Evolutionary conservation across 1,140 invertebrate genomes (phyloP), one percentile per base, ranked within the genome.

Genomic region (Sminthurides bifidus): DNA sequence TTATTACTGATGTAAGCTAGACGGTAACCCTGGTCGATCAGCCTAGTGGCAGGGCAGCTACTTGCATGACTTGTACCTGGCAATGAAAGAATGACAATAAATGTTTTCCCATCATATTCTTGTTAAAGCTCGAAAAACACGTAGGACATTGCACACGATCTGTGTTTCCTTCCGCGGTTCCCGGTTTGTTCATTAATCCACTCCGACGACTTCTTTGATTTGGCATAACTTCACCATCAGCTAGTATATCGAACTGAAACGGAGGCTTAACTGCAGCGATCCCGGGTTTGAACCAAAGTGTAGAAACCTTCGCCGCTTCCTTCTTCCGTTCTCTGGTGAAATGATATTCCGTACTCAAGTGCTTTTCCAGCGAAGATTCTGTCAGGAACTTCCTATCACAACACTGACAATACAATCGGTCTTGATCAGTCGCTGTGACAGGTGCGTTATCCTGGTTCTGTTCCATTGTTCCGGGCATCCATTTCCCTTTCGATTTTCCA

Each of bases 401-500:
- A 21, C 19, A n/a, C 15, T 54, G 31, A 48, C 57, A 59, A 14
- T 38, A 58, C 37, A 45, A 37, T 23, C n/a, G 19, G 10, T 26
- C n/a, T n/a, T n/a, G n/a, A n/a, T n/a, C n/a, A n/a, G n/a, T n/a
- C n/a, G n/a, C n/a, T n/a, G n/a, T n/a, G n/a, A n/a, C n/a, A n/a
- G n/a, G n/a, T n/a, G n/a, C n/a, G n/a, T n/a, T n/a, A n/a, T n/a
- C n/a, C n/a, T n/a, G n/a, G n/a, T n/a, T n/a, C n/a, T n/a, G n/a
- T n/a, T n/a, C n/a, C n/a, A n/a, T n/a, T n/a, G n/a, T n/a, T 2
- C 56, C 56, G 8, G 56, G 56, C 4, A 58, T 46, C 56, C 56
- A 58, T 38, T 58, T 58, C n/a, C 56, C 56, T 52, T 58, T 58
- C 15, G 51, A n/a, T n/a, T n/a, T n/a, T n/a, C n/a, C n/a, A n/a